Evolutionary conservation across 2,797 vertebrate genomes (phyloP).

Genomic region (Halcyon badia): DNA sequence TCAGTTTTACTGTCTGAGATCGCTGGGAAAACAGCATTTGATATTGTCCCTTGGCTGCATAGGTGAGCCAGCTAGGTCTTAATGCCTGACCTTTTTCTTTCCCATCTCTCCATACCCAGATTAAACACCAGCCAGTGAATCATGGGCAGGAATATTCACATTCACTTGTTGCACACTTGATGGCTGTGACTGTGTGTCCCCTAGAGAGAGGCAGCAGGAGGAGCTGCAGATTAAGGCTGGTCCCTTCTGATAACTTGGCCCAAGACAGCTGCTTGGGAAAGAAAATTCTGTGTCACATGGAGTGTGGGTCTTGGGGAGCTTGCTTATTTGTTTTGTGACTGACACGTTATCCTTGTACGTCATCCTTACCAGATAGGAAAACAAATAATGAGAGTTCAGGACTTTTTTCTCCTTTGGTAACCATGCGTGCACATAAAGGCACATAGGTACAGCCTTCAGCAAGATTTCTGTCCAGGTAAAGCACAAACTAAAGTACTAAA

Average conservation of each 20-base stretch:
- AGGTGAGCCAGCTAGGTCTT: background rate
- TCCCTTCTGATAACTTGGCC: background rate
- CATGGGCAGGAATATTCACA: background rate
- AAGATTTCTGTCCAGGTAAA: conserved; percentile 35
- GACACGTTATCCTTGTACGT: background rate
- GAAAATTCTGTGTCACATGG: background rate
- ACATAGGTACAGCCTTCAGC: background rate
- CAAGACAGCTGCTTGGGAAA: background rate
- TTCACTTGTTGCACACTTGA: background rate
- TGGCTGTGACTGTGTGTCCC: fast-evolving
- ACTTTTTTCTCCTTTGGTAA: background rate
- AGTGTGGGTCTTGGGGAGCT: background rate
- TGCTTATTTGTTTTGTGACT: background rate
- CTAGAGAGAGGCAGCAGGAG: background rate
- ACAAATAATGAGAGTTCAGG: background rate
- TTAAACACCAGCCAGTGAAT: background rate
- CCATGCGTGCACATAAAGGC: background rate
- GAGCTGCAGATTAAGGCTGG: background rate
- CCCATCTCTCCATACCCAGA: background rate
- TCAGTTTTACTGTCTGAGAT: conserved; percentile 16
- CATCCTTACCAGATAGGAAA: background rate
- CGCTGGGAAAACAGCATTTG: background rate
- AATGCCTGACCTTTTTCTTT: background rate
- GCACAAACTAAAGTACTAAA: background rate
- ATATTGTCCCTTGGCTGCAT: background rate